Base-by-base conservation (phyloP, 2,888 invertebrate species). In the Urechis unicinctus region DNA sequence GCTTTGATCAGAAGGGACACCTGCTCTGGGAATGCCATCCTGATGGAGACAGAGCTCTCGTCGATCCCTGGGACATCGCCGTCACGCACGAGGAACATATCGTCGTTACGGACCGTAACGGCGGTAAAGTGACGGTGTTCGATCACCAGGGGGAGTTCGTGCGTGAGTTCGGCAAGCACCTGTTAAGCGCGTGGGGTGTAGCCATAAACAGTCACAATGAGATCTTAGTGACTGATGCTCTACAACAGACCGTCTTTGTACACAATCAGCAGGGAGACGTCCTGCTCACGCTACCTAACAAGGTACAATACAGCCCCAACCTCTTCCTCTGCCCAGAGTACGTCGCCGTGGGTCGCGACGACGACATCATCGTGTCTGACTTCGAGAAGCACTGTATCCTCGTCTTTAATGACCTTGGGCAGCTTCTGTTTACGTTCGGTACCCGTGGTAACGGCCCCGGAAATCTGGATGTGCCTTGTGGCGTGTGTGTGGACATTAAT, bases 181-280 rank as follows among this genome's bases (percentile, higher is more conserved):
- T 74, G 26, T 64, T 68, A 52, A 67, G 71, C 59, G 73, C 74
- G 22, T 65, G 74, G 53, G 74, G 74, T 2, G 66, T 74, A 48
- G 64, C 71, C 1, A 61, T 61, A 0, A 71, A 67, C 56, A 63
- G 58, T 6, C 60, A 61, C 25, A 68, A 69, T 13, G 63, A 72
- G 30, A 63, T 72, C n/a, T 63, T 74, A 28, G 68, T 72, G n/a
- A 66, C 74, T 1, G 74, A 74, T 56, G 67, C 70, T 41, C 64
- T 64, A 9, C 55, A 64, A 1, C 59, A 61, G n/a, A 63, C 63
- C 42, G 56, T 74, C 4, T 71, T 69, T 13, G 60, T 72, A 4
- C 69, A 71, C 58, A 66, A 70, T 45, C 57, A 61, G 44, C 61
- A 58, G 6, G 72, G 72, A 0, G 49, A 64, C 22, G 53, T 67